Percentiles rank a stretch among this genome's conserved stretches.
Evolutionary conservation across 2,797 vertebrate genomes (phyloP).

Genomic region (Catharus ustulatus): DNA sequence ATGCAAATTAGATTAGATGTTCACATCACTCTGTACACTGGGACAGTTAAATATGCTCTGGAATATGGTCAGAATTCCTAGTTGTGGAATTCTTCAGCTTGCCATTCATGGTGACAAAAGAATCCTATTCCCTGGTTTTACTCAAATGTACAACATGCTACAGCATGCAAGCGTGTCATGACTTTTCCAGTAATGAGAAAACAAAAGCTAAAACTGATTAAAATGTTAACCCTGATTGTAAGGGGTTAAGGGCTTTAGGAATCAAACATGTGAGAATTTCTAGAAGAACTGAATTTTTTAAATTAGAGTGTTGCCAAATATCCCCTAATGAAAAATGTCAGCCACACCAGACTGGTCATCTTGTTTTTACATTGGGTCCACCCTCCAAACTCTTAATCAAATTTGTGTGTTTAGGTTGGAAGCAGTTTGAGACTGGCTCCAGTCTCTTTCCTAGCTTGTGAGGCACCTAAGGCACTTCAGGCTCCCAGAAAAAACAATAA

Average conservation of each 20-base stretch:
- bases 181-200: not conserved
- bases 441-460: not conserved
- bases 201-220: not conserved
- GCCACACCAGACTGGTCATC: not conserved
- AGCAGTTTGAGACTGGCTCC: not conserved
- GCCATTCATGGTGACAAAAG: not conserved
- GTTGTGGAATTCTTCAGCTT: not conserved
- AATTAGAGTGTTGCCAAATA: not conserved
- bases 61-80: not conserved
- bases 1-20: not conserved
- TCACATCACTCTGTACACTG: not conserved
- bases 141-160: not conserved
- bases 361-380: not conserved
- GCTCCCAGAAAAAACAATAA: not conserved
- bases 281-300: not conserved
- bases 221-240: not conserved
- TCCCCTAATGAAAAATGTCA: not conserved
- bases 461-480: not conserved
- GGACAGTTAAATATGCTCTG: not conserved
- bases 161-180: not conserved
- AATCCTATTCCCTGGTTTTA: not conserved
- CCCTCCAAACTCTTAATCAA: not conserved
- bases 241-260: not conserved
- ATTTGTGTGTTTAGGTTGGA: slow-evolving; percentile 28
- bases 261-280: not conserved